Base-by-base conservation (phyloP, 2,797 vertebrate genomes). In the Gymnothorax reevesii region DNA sequence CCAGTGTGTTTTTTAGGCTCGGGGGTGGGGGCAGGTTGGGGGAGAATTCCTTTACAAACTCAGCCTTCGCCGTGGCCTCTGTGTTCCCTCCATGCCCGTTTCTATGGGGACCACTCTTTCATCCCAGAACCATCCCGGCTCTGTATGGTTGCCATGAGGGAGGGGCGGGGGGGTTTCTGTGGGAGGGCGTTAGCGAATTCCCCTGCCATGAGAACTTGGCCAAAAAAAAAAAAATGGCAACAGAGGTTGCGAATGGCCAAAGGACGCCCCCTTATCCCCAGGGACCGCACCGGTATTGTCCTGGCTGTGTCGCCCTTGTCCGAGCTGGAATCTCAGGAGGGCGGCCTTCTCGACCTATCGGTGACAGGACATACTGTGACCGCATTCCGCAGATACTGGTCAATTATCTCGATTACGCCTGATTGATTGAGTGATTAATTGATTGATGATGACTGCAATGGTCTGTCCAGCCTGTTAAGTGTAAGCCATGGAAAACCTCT, bases 61-160 rank as follows among this genome's bases (percentile, higher is more conserved):
- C 69, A 84, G 52, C 82, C 82, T 84, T 89, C 82, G 60, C 83
- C 84, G 71, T 25, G 83, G 77, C 75, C 80, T 77, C 83, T 57
- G 84, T 83, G 77, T 84, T 85, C 60, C 83, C 55, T 57, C 83
- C 75, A 64, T 79, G 52, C 12, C 25, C 52, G 88, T 91, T 92
- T 87, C 93, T 93, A 92, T 92, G 91, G 92, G 89, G 90, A 92
- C 92, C 59, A 15, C 0, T 85, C 88, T 92, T 90, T 90, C 88
- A 90, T 91, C 92, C 92, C 92, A 91, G 90, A 92, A 94, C 90
- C 92, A 91, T 92, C 91, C 91, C 91, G 89, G 89, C 91, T 92
- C 91, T 82, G 60, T 66, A 94, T 94, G 94, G 94, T 94, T 92
- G 94, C 92, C 92, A 90, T 88, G 75, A 17, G 75, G 75, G 22